A percentile compares a stretch with the other conserved stretches of the same genome.
Conservation (phyloP, 1,140 invertebrate species). For the Trissolcus basalis region DNA sequence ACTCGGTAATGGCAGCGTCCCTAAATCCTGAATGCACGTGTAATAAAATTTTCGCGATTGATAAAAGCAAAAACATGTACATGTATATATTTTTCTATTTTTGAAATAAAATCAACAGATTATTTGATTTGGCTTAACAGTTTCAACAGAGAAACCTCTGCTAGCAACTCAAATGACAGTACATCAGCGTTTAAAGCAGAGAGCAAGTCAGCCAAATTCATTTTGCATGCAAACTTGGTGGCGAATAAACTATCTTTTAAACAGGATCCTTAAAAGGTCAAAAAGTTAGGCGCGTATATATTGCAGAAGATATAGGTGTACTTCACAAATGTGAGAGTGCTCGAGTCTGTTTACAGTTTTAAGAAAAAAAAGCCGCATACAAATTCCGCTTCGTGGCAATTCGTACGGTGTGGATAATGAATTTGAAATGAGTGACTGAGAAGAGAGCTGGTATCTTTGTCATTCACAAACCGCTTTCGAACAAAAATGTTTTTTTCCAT, state of each 20-base stretch:
- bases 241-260: conserved; percentile 37
- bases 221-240: conserved; percentile 42
- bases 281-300: conserved; percentile 25
- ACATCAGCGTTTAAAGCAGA: conserved; percentile 10
- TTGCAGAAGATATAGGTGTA: not conserved
- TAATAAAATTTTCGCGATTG: conserved; percentile 3
- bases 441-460: too few species aligned
- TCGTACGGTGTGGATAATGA: conserved; percentile 22
- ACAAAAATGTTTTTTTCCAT: too few species aligned
- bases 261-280: conserved; percentile 28
- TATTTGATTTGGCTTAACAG: not conserved
- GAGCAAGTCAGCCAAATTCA: conserved; percentile 38
- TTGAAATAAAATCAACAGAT: too few species aligned
- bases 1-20: conserved; percentile 26
- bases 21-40: conserved; percentile 6
- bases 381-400: conserved; percentile 36
- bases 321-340: conserved; percentile 16
- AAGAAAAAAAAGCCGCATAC: conserved; percentile 20
- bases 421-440: conserved; percentile 24
- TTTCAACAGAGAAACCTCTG: not conserved
- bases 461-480: too few species aligned
- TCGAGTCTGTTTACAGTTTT: conserved; percentile 27
- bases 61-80: not conserved
- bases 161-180: not conserved
- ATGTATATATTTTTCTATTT: not conserved